Base-by-base conservation (phyloP, 1,140 invertebrate genomes). In the Vollenhovia emeryi region DNA sequence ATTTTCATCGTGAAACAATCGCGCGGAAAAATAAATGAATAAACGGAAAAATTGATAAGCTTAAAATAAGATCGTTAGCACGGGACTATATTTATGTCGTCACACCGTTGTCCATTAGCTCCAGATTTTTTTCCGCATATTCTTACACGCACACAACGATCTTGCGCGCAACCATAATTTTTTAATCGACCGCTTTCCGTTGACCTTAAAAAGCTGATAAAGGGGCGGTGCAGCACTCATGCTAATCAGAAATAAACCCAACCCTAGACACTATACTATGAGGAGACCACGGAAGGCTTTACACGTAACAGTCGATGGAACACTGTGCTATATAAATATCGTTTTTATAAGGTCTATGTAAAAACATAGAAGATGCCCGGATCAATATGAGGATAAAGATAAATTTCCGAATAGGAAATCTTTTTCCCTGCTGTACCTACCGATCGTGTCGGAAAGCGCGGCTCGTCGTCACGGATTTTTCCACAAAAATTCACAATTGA, bases 191-290 rank as follows among this genome's bases (percentile, higher is more conserved):
- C 78, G 66, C 78, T 57, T 82, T 82, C 66, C 64, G 78, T 82
- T 82, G 78, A 82, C 78, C 78, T 82, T 82, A 82, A 82, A 82
- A 82, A 71, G 66, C 78, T 82, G 78, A 82, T 84, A 69, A 87
- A 82, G 69, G 36, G n/a, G 21, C 55, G 30, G 24, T 43, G 27
- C 59, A 48, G n/a, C 60, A 50, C 50, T 86, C 59, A n/a, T 55
- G 62, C 21, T 75, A 85, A 88, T 87, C 73, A 85, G 64, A 75
- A 87, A 88, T 87, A 87, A 88, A 88, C 71, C 27, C 45, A 85
- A 78, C 55, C 86, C 59, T 40, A 24, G 55, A 40, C 68, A 40
- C 50, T 15, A 82, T 13, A 33, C 66, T 82, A 73, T 24, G 78
- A 43, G 33, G 40, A 82, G 45, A 79, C 43, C 60, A 43, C 76